phyloP scores from a whole-genome alignment of 2,113 vertebrate genomes.

The Chaetura pelagica region DNA sequence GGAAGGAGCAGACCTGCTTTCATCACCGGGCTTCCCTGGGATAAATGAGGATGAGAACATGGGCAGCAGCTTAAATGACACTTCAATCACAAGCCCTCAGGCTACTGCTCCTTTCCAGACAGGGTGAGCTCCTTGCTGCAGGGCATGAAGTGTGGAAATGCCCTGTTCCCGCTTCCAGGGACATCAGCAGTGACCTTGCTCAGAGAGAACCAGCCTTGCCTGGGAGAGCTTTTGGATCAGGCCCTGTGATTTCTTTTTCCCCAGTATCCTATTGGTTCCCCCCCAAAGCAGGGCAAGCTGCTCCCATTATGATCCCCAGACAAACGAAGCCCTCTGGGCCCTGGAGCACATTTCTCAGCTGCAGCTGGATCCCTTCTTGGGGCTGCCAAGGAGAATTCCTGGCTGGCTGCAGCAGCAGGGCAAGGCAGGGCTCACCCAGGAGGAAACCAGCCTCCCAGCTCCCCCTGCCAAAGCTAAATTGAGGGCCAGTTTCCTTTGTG shows the following conservation, averaged over 20 bases:
- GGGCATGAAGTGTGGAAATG: background rate
- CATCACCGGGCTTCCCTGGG: background rate
- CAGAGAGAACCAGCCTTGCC: background rate
- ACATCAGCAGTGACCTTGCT: background rate
- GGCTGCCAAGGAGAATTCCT: conserved; percentile 39
- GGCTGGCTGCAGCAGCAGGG: background rate
- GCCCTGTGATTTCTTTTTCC: background rate
- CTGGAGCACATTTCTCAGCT: background rate
- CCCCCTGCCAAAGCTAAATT: background rate
- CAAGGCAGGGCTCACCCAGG: background rate
- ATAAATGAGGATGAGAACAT: background rate
- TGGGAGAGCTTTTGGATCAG: background rate
- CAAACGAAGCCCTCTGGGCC: background rate
- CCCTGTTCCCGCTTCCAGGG: background rate
- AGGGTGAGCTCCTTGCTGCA: background rate
- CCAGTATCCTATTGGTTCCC: background rate
- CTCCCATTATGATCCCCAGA: background rate
- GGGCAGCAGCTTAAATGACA: background rate
- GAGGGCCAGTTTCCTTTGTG: background rate
- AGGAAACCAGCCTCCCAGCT: background rate
- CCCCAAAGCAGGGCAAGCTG: background rate
- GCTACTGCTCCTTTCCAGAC: background rate
- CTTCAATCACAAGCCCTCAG: background rate
- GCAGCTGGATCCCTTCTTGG: background rate
- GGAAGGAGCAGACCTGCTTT: background rate